Evolutionary conservation across 1,140 invertebrate species (phyloP).

Genomic region (Nasonia longicornis): DNA sequence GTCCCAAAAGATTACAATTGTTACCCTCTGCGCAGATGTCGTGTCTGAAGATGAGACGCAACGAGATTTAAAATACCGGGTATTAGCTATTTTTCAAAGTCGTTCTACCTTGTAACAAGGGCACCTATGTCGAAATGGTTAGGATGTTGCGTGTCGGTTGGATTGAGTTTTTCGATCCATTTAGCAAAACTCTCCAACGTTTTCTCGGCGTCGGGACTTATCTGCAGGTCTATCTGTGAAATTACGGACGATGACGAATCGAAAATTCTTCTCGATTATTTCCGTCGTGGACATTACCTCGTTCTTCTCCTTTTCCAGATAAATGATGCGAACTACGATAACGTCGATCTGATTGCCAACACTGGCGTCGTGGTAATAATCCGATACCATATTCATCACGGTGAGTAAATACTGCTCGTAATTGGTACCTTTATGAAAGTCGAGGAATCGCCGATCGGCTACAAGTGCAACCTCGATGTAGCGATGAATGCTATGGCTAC

Average conservation of each 20-base stretch:
- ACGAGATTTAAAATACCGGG: neutral
- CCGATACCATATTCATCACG: conserved; percentile 80
- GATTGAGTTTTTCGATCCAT: conserved; percentile 78
- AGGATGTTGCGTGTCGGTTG: conserved; percentile 74
- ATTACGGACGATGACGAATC: neutral
- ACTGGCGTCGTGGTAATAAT: conserved; percentile 75
- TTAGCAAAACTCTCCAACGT: conserved; percentile 77
- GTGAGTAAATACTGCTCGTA: conserved; percentile 78
- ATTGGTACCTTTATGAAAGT: conserved; percentile 74
- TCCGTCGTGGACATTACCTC: conserved; percentile 56
- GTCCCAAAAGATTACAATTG: conserved; percentile 75
- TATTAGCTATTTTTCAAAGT: neutral
- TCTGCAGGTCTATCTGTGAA: conserved; percentile 66
- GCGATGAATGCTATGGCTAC: conserved; percentile 64
- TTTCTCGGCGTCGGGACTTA: conserved; percentile 73
- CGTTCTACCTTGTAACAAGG: conserved; percentile 76
- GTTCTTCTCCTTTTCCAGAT: conserved; percentile 69
- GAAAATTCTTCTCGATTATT: neutral
- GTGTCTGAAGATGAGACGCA: conserved; percentile 61
- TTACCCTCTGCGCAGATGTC: conserved; percentile 74
- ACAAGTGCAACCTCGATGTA: conserved; percentile 76
- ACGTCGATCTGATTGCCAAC: conserved; percentile 79
- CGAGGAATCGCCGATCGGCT: conserved; percentile 76
- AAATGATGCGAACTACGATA: conserved; percentile 74
- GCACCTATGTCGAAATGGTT: conserved; percentile 83